Base-by-base conservation (phyloP, 2,113 vertebrate species). In the Etheostoma spectabile region DNA sequence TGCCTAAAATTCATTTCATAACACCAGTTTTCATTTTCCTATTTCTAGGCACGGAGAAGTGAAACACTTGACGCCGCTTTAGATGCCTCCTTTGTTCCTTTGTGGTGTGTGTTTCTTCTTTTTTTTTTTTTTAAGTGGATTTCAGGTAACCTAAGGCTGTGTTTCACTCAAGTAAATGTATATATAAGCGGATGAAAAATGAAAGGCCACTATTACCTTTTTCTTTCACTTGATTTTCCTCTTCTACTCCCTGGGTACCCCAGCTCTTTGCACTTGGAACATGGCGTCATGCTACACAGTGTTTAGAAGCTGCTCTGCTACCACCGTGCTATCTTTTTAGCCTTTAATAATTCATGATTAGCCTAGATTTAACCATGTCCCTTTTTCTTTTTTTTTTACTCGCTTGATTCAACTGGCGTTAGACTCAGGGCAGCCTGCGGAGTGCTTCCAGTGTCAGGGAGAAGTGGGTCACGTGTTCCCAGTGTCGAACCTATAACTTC, bases 371-470 rank as follows among this genome's bases (percentile, higher is more conserved):
- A 42, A 60, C 60, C 33, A 30, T 1, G 13, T 1, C 61, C 10
- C 22, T 46, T 52, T 78, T n/a, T n/a, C n/a, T n/a, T n/a, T n/a
- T n/a, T n/a, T n/a, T 72, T 60, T 33, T 12, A 83, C 53, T 74
- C 0, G 57, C 68, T 88, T 83, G 78, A 88, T 89, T 86, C 51
- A 33, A 68, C 71, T n/a, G 81, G 82, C 67, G 42, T 90, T 18
- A 16, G 80, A 78, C 86, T 84, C 18, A 8, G 86, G 90, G 93
- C 93, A 89, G 89, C 90, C 90, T 8, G 81, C 45, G 12, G 89
- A 93, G 89, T 89, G 90, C 92, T 94, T 94, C 89, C 94, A 92
- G 94, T n/a, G 93, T 94, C 93, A 86, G 35, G 56, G 86, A 88
- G 89, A 95, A 95, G 87, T 94, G 93, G 92, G 94, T 94, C 94